Evolutionary conservation across 2,113 vertebrate species (phyloP), one percentile per base, ranked within the genome.

Genomic region (Cyphomyrus discorhynchus): DNA sequence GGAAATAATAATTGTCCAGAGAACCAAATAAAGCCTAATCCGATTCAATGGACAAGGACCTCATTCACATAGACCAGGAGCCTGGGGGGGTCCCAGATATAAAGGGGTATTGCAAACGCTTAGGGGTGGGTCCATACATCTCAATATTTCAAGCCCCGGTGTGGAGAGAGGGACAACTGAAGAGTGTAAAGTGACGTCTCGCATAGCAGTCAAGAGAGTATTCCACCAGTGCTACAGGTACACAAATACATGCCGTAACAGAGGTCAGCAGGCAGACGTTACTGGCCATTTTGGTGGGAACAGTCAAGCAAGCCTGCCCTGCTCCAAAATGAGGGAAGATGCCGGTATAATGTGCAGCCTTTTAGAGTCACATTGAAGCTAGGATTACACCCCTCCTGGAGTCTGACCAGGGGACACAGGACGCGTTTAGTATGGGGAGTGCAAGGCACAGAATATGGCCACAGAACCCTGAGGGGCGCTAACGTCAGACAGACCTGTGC

Each of bases 341-440:
- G 95, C 96, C 95, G 96, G 97, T 96, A 97, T 96, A 96, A 96
- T 96, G 95, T 96, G 96, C 97, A 98, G 97, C 97, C 97, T 96
- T 94, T 96, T 95, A 70, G 95, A 92, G 95, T 95, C 95, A 96
- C 95, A 95, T 94, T 95, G 95, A 97, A 97, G 96, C 95, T 97
- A 98, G 98, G 98, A 99, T 99, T 98, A 99, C 98, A 99, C 98
- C 98, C 96, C 97, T 92, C 94, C 93, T 93, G n/a, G 62, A 31
- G 27, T 31, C n/a, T 93, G 93, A 94, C 90, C 94, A 95, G 93
- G 90, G 93, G 94, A 93, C 92, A 89, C 93, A 92, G 91, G 91
- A 94, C 92, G 91, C 91, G 94, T 95, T 95, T 94, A 47, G 45
- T 11, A 47, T 86, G 92, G 92, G 91, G 91, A 92, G 47, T 52